These are phyloP conservation scores for Coleophora flavipennella DNA, from an alignment of 2,888 invertebrate genomes.

Conservation along the genomic window DNA sequence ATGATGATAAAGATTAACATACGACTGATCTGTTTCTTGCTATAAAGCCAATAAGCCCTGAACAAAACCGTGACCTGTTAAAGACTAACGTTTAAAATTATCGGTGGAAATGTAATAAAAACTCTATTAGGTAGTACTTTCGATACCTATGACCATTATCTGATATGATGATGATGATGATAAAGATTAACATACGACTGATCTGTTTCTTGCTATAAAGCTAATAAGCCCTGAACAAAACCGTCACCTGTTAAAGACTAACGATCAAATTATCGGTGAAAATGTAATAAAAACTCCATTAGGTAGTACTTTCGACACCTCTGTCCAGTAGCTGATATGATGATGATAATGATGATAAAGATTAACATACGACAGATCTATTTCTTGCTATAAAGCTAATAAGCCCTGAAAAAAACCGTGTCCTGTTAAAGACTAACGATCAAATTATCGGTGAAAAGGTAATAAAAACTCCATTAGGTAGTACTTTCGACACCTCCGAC, in stretches of 20 bases:
- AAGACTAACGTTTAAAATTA: constrained; percentile 37
- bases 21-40: too few species aligned
- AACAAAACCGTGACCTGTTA: constrained; percentile 8
- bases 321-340: constrained; percentile 44
- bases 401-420: too few species aligned
- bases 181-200: too few species aligned
- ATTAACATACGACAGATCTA: too few species aligned
- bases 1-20: too few species aligned
- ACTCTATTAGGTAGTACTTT: constrained; percentile 48
- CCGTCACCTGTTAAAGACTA: constrained; percentile 25
- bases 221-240: too few species aligned
- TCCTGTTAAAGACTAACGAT: constrained; percentile 29
- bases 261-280: constrained; percentile 37
- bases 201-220: too few species aligned
- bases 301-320: constrained; percentile 56
- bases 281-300: constrained; percentile 45
- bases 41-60: too few species aligned
- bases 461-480: constrained; percentile 50
- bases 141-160: constrained; percentile 48
- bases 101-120: constrained; percentile 41
- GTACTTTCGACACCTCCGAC: constrained; percentile 52
- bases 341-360: too few species aligned
- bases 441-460: constrained; percentile 37
- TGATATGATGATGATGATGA: too few species aligned
- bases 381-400: too few species aligned